These are phyloP conservation scores for Apamea epomidion DNA, from an alignment of 2,888 invertebrate species.

Conservation along the genomic window DNA sequence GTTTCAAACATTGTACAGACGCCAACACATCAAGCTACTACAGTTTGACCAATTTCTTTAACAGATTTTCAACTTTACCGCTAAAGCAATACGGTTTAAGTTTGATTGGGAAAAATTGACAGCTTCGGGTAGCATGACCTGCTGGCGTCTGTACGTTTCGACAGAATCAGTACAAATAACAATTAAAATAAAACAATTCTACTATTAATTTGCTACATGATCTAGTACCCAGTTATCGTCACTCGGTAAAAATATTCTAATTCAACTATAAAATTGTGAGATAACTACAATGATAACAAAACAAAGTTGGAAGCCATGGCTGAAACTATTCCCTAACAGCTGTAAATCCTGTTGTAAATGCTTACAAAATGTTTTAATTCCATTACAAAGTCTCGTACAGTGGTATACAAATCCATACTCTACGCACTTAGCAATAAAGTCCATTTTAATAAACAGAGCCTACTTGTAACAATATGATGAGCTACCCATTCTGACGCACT, in stretches of 20 bases:
- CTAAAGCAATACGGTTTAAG: no score
- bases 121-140: no score
- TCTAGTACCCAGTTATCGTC: slow-evolving; percentile 71
- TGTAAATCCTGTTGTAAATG: slow-evolving; percentile 68
- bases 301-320: slow-evolving; percentile 53
- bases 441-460: slow-evolving; percentile 49
- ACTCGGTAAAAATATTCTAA: slow-evolving; percentile 71
- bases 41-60: no score
- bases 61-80: no score
- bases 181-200: slow-evolving; percentile 58
- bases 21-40: no score
- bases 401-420: slow-evolving; percentile 81
- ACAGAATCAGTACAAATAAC: slow-evolving; percentile 61
- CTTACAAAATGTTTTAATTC: slow-evolving; percentile 76
- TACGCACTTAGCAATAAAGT: slow-evolving; percentile 57
- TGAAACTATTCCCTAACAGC: slow-evolving; percentile 59
- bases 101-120: no score
- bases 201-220: slow-evolving; percentile 66
- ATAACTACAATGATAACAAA: slow-evolving; percentile 48
- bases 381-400: slow-evolving; percentile 77
- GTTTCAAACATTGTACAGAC: slow-evolving; percentile 24
- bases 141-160: slow-evolving; percentile 22
- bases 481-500: slow-evolving; percentile 37
- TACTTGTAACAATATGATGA: slow-evolving; percentile 43
- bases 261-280: slow-evolving; percentile 58